These are phyloP conservation scores for Tenrec ecaudatus DNA, from an alignment of 2,113 vertebrate species.

Conservation along the genomic window DNA sequence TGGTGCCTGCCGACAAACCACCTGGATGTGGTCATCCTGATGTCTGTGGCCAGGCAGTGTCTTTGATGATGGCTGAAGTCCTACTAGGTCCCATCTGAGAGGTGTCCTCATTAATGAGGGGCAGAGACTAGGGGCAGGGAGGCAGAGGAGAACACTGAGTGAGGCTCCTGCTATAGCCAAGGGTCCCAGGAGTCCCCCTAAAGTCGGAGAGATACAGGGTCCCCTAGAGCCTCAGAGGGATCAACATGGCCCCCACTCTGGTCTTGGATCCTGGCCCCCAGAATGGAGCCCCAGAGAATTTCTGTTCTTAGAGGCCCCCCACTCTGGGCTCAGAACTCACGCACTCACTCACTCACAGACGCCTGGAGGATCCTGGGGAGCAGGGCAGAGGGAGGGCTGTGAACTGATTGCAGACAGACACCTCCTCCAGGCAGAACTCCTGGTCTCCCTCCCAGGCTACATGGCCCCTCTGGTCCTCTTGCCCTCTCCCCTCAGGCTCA, in stretches of 20 bases:
- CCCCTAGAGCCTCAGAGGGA: background rate
- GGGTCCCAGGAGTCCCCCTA: background rate
- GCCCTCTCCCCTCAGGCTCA: background rate
- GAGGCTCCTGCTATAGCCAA: background rate
- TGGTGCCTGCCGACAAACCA: background rate
- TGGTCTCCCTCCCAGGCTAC: background rate
- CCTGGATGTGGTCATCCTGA: background rate
- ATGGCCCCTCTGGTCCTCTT: fast-evolving
- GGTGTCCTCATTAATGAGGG: background rate
- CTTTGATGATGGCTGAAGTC: background rate
- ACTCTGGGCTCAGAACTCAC: background rate
- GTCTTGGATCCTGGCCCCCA: background rate
- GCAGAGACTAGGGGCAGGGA: background rate
- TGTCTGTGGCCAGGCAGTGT: background rate
- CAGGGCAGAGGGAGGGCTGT: background rate
- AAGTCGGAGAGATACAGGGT: background rate
- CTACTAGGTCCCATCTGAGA: background rate
- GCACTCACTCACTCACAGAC: background rate
- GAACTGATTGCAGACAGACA: background rate
- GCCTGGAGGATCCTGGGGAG: background rate
- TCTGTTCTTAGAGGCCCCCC: background rate
- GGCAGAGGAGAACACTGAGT: background rate
- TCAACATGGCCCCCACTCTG: background rate
- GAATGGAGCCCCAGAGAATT: background rate
- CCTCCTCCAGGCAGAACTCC: background rate